Conservation (phyloP, 2,113 vertebrate species). For the Numenius arquata region DNA sequence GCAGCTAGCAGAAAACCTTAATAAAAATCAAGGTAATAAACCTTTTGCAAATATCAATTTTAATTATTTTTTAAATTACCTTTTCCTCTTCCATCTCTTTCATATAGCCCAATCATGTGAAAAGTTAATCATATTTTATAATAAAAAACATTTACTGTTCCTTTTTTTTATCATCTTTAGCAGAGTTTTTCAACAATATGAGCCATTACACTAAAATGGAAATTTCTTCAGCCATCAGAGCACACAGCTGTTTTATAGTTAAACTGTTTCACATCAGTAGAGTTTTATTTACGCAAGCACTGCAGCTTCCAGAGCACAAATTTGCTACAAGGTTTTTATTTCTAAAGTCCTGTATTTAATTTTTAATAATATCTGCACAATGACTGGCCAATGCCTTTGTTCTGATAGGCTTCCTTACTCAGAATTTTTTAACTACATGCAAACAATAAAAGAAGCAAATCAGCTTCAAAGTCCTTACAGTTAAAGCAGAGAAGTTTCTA, state of each 20-base stretch:
- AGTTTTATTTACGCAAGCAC: not conserved
- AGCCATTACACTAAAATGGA: slow-evolving; percentile 43
- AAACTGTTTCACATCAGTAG: not conserved
- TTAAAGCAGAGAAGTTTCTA: not conserved
- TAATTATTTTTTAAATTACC: slow-evolving; percentile 62
- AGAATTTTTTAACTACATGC: not conserved
- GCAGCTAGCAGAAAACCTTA: slow-evolving; percentile 37
- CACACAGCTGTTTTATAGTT: slow-evolving; percentile 19
- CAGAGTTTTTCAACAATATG: slow-evolving; percentile 38
- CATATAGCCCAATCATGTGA: slow-evolving; percentile 42
- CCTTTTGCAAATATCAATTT: slow-evolving; percentile 60
- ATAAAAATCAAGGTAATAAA: slow-evolving; percentile 67
- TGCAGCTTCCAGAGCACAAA: not conserved
- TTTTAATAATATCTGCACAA: not conserved
- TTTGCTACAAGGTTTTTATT: not conserved
- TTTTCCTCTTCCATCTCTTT: slow-evolving; percentile 53
- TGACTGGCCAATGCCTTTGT: not conserved
- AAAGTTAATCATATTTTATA: slow-evolving; percentile 61
- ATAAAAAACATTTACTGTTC: slow-evolving; percentile 39
- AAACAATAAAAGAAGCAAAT: not conserved
- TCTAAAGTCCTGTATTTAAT: not conserved
- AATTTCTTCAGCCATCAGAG: slow-evolving; percentile 47
- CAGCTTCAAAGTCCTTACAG: not conserved
- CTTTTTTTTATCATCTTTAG: slow-evolving; percentile 23
- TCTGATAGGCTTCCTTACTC: not conserved